A percentile compares a stretch with the other conserved stretches of the same genome.
Conservation (phyloP, 2,797 vertebrate genomes). For the Pangasius macronema region DNA sequence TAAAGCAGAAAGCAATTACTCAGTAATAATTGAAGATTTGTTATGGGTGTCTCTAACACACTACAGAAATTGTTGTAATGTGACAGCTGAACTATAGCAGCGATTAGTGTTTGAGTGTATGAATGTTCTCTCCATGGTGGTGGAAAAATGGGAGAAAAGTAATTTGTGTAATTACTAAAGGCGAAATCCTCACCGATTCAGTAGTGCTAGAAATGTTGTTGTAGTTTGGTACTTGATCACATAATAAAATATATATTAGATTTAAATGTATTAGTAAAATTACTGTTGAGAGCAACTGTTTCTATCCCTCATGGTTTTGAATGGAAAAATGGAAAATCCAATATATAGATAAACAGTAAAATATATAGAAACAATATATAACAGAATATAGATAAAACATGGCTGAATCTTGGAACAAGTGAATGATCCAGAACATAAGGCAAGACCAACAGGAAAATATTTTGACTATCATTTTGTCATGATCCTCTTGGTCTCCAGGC, state of each 20-base stretch:
- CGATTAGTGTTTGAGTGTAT: not conserved
- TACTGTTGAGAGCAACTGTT: not conserved
- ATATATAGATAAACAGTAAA: not conserved
- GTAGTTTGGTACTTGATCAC: not conserved
- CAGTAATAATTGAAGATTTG: constrained; percentile 1
- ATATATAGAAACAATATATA: not conserved
- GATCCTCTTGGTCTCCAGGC: not conserved
- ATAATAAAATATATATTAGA: not conserved
- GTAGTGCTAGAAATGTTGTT: not conserved
- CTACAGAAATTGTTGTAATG: not conserved
- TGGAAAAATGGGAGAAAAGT: constrained; percentile 6
- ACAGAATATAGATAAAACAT: not conserved
- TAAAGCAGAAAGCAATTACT: constrained; percentile 20
- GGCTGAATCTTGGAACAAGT: not conserved
- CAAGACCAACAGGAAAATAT: not conserved
- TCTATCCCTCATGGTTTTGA: not conserved
- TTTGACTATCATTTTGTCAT: not conserved
- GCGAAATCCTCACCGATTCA: not conserved
- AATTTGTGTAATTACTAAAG: not conserved
- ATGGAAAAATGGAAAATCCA: not conserved
- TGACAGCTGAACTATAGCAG: not conserved
- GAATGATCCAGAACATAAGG: not conserved
- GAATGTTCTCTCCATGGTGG: constrained; percentile 20
- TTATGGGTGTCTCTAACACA: not conserved
- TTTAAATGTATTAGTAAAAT: not conserved